Evolutionary conservation across 2,113 vertebrate species (phyloP), one percentile per base, ranked within the genome.

Genomic region (Tor tambroides): DNA sequence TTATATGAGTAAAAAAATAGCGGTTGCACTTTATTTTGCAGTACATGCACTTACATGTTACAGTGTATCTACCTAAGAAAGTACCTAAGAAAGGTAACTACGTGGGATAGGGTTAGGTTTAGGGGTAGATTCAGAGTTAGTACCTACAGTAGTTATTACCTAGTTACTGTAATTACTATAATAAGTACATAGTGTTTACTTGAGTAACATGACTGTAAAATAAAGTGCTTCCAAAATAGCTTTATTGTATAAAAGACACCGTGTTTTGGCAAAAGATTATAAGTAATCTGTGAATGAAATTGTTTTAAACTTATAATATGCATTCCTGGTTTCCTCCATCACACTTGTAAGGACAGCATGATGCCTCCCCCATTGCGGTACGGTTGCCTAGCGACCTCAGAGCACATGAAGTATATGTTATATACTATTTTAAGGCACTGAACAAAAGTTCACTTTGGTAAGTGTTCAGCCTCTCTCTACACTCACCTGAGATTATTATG

Each of bases 391-490:
- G 80, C 85, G 51, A 89, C 88, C 49, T 28, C 38, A 86, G 69
- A 86, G 88, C 72, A 86, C 88, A 86, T 72, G 11, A 17, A 74
- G 80, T 86, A 74, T 81, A 80, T 80, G 80, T 83, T 83, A 80
- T 81, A 79, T 83, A 79, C 85, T 89, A 89, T 86, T 89, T 89
- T 86, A 83, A 89, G 88, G 71, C 26, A 38, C 75, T 19, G 74
- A 61, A 63, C 54, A 76, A 81, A 83, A 81, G 85, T 89, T 84
- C 80, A 84, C 82, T 72, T 80, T 74, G 49, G 35, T 46, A 86
- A 85, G 63, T 56, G 71, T 80, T 83, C 80, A 54, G 76, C 79
- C 65, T 43, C 65, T 86, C 74, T 83, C 63, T 80, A 63, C 56
- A 65, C 28, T 72, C 38, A 79, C 74, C 43, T 14, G 30, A 84